Conservation (phyloP, 2,113 vertebrate genomes). For the Megaptera novaeangliae region DNA sequence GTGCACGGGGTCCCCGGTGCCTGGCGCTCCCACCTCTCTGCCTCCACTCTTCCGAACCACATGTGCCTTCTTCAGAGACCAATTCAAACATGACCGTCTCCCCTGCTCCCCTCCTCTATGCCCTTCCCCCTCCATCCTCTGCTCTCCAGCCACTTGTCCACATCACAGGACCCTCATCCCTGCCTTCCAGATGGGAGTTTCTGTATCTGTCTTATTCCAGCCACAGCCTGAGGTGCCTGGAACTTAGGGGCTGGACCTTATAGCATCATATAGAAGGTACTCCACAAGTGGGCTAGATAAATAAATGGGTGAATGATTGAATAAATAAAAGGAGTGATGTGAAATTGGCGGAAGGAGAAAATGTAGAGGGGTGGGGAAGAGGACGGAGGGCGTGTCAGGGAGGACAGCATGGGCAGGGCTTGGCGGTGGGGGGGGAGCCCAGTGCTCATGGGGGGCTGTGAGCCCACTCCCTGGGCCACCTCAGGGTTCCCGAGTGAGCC, state of each 20-base stretch:
- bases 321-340: not conserved
- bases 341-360: not conserved
- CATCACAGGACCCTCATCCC: not conserved
- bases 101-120: not conserved
- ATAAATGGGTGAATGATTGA: not conserved
- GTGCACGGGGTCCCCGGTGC: rapidly evolving
- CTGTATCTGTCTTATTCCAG: not conserved
- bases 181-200: not conserved
- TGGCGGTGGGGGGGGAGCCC: not conserved
- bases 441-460: not conserved
- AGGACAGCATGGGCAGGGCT: not conserved
- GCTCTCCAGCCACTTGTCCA: not conserved
- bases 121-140: not conserved
- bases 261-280: not conserved
- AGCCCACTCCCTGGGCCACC: not conserved
- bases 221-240: not conserved
- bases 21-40: rapidly evolving
- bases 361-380: not conserved
- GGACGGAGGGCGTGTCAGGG: no score
- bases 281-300: not conserved
- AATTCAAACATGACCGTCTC: rapidly evolving
- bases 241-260: not conserved
- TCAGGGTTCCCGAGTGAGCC: not conserved
- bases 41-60: not conserved
- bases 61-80: not conserved